Percentiles rank a stretch among this genome's conserved stretches.
These are phyloP conservation scores for Labeo catla DNA, from an alignment of 2,113 vertebrate genomes.

Conservation along the genomic window DNA sequence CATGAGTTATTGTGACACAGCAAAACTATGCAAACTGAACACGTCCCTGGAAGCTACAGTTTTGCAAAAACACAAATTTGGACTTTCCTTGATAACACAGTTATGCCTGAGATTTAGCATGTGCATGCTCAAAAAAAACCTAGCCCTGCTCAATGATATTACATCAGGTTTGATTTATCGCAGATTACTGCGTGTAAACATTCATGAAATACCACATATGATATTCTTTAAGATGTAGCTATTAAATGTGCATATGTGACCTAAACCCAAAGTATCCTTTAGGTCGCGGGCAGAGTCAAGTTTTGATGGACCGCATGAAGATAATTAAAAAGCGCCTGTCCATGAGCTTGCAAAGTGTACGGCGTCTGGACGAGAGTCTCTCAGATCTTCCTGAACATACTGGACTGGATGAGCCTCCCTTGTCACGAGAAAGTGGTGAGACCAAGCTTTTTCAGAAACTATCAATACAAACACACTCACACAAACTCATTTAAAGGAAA, in stretches of 20 bases:
- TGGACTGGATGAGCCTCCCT: constrained; percentile 72
- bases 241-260: background rate
- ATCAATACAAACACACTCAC: background rate
- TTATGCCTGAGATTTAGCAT: background rate
- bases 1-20: no score
- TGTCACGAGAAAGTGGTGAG: constrained; percentile 76
- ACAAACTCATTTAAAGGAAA: background rate
- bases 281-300: constrained; percentile 41
- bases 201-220: no score
- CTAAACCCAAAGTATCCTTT: constrained; percentile 2
- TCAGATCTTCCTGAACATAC: constrained; percentile 80
- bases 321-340: constrained; percentile 82
- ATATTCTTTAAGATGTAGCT: background rate
- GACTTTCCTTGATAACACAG: background rate
- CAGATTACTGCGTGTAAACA: no score
- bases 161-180: background rate
- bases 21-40: no score
- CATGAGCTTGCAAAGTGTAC: constrained; percentile 79
- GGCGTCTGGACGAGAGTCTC: constrained; percentile 80
- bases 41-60: no score
- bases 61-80: background rate
- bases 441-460: background rate
- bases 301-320: constrained; percentile 82
- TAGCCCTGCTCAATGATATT: background rate
- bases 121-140: background rate